These are phyloP conservation scores for Flexamia atlantica DNA, from an alignment of 2,888 invertebrate genomes.

Conservation along the genomic window DNA sequence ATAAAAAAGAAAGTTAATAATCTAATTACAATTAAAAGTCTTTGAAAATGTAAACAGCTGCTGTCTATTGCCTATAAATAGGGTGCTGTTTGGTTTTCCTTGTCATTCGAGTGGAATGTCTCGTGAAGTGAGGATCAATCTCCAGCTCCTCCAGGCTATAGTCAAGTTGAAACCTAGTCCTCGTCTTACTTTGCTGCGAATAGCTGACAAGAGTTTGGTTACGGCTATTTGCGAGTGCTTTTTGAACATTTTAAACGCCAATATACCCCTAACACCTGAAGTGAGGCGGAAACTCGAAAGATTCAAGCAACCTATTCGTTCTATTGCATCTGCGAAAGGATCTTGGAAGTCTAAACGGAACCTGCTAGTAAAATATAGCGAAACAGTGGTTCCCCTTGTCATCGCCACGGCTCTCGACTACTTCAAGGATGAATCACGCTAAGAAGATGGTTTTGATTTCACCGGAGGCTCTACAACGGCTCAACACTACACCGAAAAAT, in stretches of 20 bases:
- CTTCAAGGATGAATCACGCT: conserved; percentile 16
- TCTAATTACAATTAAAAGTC: too few relatives aligned
- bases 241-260: conserved; percentile 23
- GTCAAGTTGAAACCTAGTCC: conserved; percentile 1
- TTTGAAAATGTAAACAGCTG: too few relatives aligned
- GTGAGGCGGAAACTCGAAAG: background rate
- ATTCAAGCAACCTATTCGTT: background rate
- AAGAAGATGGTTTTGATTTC: conserved; percentile 37
- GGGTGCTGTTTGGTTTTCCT: background rate
- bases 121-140: background rate
- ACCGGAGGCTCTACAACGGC: background rate
- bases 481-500: background rate
- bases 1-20: too few relatives aligned
- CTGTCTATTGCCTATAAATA: too few relatives aligned
- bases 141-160: background rate
- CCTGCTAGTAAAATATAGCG: background rate
- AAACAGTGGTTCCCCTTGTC: background rate
- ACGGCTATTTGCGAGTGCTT: conserved; percentile 13
- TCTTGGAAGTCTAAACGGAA: background rate
- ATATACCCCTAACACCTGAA: background rate
- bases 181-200: too few relatives aligned
- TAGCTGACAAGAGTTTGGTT: conserved; percentile 34
- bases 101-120: background rate
- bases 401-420: background rate
- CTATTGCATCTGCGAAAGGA: background rate